Evolutionary conservation across 1,140 invertebrate genomes (phyloP).

Genomic region (Drosophila pseudoananassae): DNA sequence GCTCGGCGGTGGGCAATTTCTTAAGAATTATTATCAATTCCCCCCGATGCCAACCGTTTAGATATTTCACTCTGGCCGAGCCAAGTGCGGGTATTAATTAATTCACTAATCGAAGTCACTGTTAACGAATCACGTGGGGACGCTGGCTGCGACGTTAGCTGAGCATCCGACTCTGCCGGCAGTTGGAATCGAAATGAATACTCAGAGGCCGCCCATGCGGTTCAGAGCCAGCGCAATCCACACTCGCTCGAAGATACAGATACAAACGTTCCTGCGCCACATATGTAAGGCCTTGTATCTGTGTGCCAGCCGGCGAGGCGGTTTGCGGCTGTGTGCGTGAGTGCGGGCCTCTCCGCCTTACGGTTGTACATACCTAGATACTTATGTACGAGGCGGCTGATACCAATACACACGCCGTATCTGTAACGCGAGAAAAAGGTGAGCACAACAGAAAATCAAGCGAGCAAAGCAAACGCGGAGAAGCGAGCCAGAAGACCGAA

Average conservation of each 20-base stretch:
- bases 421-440: slow-evolving; percentile 70
- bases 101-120: slow-evolving; percentile 11
- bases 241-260: slow-evolving; percentile 5
- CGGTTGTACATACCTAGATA: slow-evolving; percentile 1
- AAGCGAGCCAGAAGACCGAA: slow-evolving; percentile 3
- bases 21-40: slow-evolving; percentile 26
- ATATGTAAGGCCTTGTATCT: slow-evolving; percentile 28
- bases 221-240: slow-evolving; percentile 7
- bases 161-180: slow-evolving; percentile 70
- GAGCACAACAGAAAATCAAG: slow-evolving; percentile 77
- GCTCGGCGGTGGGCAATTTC: slow-evolving; percentile 1
- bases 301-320: slow-evolving; percentile 62
- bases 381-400: neutral
- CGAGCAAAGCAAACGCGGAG: slow-evolving; percentile 50
- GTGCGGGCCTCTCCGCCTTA: slow-evolving; percentile 30
- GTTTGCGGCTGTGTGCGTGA: slow-evolving; percentile 33
- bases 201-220: slow-evolving; percentile 32
- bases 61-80: slow-evolving; percentile 14
- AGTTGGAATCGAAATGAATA: slow-evolving; percentile 69
- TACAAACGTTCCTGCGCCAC: slow-evolving; percentile 4
- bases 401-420: slow-evolving; percentile 11
- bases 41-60: slow-evolving; percentile 18
- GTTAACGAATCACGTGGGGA: slow-evolving; percentile 54
- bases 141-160: slow-evolving; percentile 21
- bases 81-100: slow-evolving; percentile 25